These are phyloP conservation scores for Athrips mouffetella DNA, from an alignment of 2,888 invertebrate species.

Conservation along the genomic window DNA sequence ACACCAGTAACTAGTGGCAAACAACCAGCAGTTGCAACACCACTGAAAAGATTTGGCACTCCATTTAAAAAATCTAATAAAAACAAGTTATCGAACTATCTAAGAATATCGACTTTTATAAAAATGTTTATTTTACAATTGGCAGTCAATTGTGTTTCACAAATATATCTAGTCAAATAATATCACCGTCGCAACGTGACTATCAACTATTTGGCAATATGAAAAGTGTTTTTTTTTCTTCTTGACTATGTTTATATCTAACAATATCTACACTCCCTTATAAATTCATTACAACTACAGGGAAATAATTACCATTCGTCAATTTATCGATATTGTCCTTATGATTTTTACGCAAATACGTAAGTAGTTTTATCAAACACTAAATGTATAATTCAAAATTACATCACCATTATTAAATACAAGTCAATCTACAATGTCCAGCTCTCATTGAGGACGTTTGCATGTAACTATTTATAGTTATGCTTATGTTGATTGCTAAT, in stretches of 20 bases:
- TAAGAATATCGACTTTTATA: constrained; percentile 70
- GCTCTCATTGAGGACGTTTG: constrained; percentile 68
- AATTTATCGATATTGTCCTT: constrained; percentile 76
- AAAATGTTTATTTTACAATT: constrained; percentile 70
- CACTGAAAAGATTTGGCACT: constrained; percentile 55
- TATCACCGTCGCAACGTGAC: constrained; percentile 64
- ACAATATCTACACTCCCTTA: constrained; percentile 67
- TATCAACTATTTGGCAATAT: constrained; percentile 58
- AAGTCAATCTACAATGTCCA: constrained; percentile 63
- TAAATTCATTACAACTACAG: constrained; percentile 53
- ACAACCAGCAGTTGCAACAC: constrained; percentile 1
- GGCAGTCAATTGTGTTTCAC: constrained; percentile 74
- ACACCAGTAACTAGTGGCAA: constrained; percentile 30
- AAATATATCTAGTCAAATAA: constrained; percentile 64
- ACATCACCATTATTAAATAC: constrained; percentile 52
- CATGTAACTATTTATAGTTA: constrained; percentile 55
- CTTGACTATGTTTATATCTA: constrained; percentile 55
- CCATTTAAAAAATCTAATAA: constrained; percentile 64
- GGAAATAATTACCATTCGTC: constrained; percentile 67
- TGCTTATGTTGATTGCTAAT: constrained; percentile 49
- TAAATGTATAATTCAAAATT: constrained; percentile 66
- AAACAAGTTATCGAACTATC: constrained; percentile 68
- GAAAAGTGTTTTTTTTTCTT: constrained; percentile 51
- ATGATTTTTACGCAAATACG: constrained; percentile 76
- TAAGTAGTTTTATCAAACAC: constrained; percentile 73